Conservation (phyloP, 2,797 vertebrate species). For the Aplochiton taeniatus region DNA sequence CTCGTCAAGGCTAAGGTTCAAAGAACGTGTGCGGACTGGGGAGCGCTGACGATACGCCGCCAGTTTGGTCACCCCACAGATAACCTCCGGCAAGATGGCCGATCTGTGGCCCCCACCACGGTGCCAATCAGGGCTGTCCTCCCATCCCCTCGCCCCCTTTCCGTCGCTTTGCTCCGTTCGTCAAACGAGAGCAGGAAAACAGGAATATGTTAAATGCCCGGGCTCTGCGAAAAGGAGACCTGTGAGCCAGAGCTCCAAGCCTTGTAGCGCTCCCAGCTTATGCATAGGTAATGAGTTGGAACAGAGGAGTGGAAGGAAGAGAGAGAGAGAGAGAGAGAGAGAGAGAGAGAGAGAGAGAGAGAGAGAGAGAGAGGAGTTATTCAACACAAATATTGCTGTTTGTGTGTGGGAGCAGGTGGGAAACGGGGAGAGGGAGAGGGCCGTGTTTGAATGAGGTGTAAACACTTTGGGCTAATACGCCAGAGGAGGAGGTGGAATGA, state of each 20-base stretch:
- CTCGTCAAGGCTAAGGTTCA: conserved; percentile 61
- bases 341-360: no score
- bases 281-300: conserved; percentile 57
- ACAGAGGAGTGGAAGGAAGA: no score
- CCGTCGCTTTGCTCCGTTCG: background rate
- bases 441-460: conserved; percentile 36
- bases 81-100: conserved; percentile 57
- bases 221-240: conserved; percentile 21
- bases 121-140: background rate
- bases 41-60: no score
- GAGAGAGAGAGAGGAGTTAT: no score
- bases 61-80: conserved; percentile 24
- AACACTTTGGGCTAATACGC: conserved; percentile 34
- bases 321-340: no score
- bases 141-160: background rate
- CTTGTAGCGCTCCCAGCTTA: conserved; percentile 35
- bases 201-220: conserved; percentile 18
- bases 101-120: conserved; percentile 30
- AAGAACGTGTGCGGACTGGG: no score
- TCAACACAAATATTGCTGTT: conserved; percentile 56
- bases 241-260: conserved; percentile 25
- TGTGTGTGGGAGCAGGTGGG: conserved; percentile 13
- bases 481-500: conserved; percentile 24
- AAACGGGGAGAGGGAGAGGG: conserved; percentile 25
- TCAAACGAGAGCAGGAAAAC: conserved; percentile 4